Conservation (phyloP, 2,888 invertebrate species). For the Ophioninae sp. region DNA sequence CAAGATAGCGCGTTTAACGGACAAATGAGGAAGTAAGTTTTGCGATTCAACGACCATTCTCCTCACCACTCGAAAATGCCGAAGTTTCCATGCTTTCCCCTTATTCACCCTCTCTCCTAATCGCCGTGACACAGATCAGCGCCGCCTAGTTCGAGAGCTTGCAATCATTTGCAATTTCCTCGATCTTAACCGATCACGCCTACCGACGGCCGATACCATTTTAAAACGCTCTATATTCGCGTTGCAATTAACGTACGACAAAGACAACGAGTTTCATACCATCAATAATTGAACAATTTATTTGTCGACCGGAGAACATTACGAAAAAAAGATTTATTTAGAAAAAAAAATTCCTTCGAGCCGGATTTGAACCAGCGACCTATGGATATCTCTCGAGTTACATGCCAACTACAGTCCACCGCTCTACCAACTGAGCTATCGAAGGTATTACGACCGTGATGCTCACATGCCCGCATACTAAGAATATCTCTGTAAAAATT, state of each 20-base stretch:
- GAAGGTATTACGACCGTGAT: conserved; percentile 70
- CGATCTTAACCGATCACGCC: not conserved
- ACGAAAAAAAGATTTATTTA: not conserved
- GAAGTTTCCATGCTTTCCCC: no score
- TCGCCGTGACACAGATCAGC: not conserved
- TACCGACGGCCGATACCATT: no score
- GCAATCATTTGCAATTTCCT: not conserved
- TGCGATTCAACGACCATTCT: no score
- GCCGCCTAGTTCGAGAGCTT: conserved; percentile 1
- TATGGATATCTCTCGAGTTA: conserved; percentile 73
- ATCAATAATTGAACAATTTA: not conserved
- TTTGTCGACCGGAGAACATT: not conserved
- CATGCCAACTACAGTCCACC: conserved; percentile 80
- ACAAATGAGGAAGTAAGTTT: no score
- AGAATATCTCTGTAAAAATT: not conserved
- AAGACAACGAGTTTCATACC: not conserved
- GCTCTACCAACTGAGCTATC: conserved; percentile 82
- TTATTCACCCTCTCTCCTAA: no score
- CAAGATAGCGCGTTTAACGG: no score
- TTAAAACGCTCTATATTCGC: no score
- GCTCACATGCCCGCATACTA: conserved; percentile 20
- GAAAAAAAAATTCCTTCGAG: conserved; percentile 77
- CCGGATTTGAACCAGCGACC: conserved; percentile 81
- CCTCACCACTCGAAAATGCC: no score
- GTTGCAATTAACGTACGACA: no score